Evolutionary conservation across 2,113 vertebrate genomes (phyloP).

Genomic region (Hippolais icterina): DNA sequence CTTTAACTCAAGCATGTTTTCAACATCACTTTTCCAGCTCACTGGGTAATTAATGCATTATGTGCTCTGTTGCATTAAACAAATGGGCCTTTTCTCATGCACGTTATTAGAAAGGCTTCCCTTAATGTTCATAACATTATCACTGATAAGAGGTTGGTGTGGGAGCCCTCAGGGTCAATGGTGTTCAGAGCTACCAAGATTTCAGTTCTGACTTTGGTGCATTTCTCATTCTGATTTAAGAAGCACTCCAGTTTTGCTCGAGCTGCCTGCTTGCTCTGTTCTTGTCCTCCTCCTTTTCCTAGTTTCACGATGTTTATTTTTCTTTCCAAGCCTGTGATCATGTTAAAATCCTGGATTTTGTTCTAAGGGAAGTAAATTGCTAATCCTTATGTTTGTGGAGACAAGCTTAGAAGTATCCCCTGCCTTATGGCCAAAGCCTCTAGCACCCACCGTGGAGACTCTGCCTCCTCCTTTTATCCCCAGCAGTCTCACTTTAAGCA

Average conservation of each 20-base stretch:
- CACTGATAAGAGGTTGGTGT: neutral
- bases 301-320: slow-evolving; percentile 20
- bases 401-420: slow-evolving; percentile 41
- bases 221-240: neutral
- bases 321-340: slow-evolving; percentile 26
- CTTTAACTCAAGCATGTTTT: neutral
- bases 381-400: slow-evolving; percentile 58
- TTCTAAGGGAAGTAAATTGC: slow-evolving; percentile 47
- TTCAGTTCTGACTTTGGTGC: neutral
- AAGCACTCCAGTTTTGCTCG: neutral
- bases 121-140: neutral
- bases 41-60: neutral
- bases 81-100: neutral
- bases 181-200: neutral
- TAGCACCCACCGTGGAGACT: neutral
- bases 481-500: neutral
- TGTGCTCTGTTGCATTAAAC: neutral
- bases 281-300: neutral
- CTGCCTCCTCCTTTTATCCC: neutral
- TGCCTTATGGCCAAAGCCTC: neutral
- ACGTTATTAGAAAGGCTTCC: neutral
- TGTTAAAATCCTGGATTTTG: slow-evolving; percentile 33
- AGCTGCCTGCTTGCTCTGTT: neutral
- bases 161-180: neutral
- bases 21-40: neutral